A percentile compares a stretch with the other conserved stretches of the same genome.
These are phyloP conservation scores for Kryphioiulus occultus DNA, from an alignment of 2,888 invertebrate genomes.

Conservation along the genomic window DNA sequence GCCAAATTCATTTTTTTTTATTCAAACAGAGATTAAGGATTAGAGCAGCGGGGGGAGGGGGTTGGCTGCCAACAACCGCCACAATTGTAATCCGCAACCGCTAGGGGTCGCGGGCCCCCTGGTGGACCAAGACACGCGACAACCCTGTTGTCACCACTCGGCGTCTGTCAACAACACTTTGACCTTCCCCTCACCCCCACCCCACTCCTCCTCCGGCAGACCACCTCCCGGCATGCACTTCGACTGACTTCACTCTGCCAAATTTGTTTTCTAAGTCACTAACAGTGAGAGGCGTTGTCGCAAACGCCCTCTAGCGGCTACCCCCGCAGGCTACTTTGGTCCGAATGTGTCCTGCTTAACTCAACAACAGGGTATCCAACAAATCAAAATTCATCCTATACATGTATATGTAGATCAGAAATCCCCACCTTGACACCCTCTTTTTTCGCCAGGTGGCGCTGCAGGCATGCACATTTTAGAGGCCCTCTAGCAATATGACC, in stretches of 20 bases:
- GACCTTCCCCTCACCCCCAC: slow-evolving; percentile 20
- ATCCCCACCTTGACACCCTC: too few species aligned
- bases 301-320: neutral
- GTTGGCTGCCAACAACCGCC: neutral
- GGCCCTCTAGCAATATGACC: too few species aligned
- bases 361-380: too few species aligned
- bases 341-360: too few species aligned
- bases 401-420: too few species aligned
- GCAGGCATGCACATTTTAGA: too few species aligned
- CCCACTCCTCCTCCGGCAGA: neutral
- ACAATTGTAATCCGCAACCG: slow-evolving; percentile 29
- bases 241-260: neutral
- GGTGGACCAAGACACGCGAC: slow-evolving; percentile 42
- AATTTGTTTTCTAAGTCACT: neutral
- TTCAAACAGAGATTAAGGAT: slow-evolving; percentile 43
- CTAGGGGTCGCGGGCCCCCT: slow-evolving; percentile 41
- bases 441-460: too few species aligned
- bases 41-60: slow-evolving; percentile 42
- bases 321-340: too few species aligned
- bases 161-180: slow-evolving; percentile 41
- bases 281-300: neutral
- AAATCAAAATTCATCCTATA: too few species aligned
- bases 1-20: neutral
- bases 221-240: neutral
- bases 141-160: slow-evolving; percentile 37